Conservation (phyloP, 2,797 vertebrate genomes). For the Pelodytes ibericus region DNA sequence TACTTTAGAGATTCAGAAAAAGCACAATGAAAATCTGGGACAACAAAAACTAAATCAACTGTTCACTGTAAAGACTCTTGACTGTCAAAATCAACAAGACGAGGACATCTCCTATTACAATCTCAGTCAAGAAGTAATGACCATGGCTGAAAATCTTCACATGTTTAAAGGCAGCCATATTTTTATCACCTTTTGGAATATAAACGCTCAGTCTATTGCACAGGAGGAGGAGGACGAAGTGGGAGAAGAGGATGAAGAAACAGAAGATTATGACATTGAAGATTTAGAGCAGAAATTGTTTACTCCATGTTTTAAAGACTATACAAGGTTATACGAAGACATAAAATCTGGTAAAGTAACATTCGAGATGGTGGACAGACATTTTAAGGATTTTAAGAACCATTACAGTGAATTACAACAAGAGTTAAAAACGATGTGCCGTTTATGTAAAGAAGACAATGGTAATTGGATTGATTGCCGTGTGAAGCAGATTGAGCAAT, state of each 20-base stretch:
- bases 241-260: not conserved
- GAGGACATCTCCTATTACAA: slow-evolving; percentile 70
- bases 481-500: slow-evolving; percentile 85
- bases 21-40: slow-evolving; percentile 66
- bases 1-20: slow-evolving; percentile 63
- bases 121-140: slow-evolving; percentile 67
- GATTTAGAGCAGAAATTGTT: slow-evolving; percentile 65
- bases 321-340: slow-evolving; percentile 65
- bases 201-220: slow-evolving; percentile 60
- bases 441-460: slow-evolving; percentile 49
- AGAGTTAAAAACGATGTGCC: slow-evolving; percentile 76
- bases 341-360: slow-evolving; percentile 78
- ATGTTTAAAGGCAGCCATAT: slow-evolving; percentile 75
- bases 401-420: slow-evolving; percentile 71
- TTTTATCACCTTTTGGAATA: slow-evolving; percentile 81
- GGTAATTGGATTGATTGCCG: slow-evolving; percentile 77
- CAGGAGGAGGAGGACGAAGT: accelerated
- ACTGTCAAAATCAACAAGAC: accelerated
- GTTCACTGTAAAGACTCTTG: slow-evolving; percentile 66
- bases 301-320: slow-evolving; percentile 65
- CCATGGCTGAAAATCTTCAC: slow-evolving; percentile 68
- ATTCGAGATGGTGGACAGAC: slow-evolving; percentile 73
- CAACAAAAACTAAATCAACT: slow-evolving; percentile 63
- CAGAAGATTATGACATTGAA: slow-evolving; percentile 53
- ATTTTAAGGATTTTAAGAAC: slow-evolving; percentile 75